Evolutionary conservation across 1,140 invertebrate species (phyloP).

Genomic region (Sarcophaga peregrina): DNA sequence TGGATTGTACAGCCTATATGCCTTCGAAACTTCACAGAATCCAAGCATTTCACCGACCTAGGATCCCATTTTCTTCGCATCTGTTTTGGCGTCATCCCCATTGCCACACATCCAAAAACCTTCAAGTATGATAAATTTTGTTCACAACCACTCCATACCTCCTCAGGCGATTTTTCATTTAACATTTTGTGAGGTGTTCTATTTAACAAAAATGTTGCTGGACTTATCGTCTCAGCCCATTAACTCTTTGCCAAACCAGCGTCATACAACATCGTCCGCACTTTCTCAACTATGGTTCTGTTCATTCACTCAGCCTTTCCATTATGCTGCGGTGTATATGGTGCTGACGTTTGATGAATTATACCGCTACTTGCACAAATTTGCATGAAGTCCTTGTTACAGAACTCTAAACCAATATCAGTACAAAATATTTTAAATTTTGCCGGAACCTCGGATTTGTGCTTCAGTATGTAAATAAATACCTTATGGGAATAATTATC

Average conservation of each 20-base stretch:
- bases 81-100: constrained; percentile 11
- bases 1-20: constrained; percentile 12
- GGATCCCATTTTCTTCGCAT: constrained; percentile 29
- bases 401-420: constrained; percentile 58
- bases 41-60: constrained; percentile 36
- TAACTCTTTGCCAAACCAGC: constrained; percentile 54
- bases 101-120: constrained; percentile 23
- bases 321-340: too few relatives aligned
- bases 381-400: constrained; percentile 42
- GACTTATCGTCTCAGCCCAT: constrained; percentile 18
- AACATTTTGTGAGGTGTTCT: constrained; percentile 21
- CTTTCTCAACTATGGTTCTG: constrained; percentile 19
- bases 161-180: constrained; percentile 3
- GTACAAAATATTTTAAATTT: constrained; percentile 48
- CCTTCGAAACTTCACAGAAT: constrained; percentile 14
- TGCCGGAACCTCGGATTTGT: constrained; percentile 22
- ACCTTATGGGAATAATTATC: constrained; percentile 39
- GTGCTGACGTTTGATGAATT: too few relatives aligned
- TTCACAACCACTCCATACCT: too few relatives aligned
- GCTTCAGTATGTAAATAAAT: constrained; percentile 46
- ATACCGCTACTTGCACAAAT: constrained; percentile 4
- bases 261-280: constrained; percentile 30
- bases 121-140: too few relatives aligned
- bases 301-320: constrained; percentile 2
- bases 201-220: constrained; percentile 29